Base-by-base conservation (phyloP, 2,113 vertebrate genomes). In the Oncorhynchus kisutch region DNA sequence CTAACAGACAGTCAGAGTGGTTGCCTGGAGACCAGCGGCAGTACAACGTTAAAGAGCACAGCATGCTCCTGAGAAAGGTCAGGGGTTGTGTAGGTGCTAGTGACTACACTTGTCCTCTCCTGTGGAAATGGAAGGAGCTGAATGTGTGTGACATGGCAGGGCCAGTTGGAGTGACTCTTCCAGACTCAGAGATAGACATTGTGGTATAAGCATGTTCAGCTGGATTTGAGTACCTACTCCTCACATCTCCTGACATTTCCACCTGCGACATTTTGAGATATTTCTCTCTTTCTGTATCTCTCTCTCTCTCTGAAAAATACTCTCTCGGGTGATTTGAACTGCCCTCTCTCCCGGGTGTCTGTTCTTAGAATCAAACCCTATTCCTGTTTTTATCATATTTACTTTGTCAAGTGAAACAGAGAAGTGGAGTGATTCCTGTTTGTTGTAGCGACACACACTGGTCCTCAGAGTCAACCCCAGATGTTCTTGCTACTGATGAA, bases 171-270 rank as follows among this genome's bases (percentile, higher is more conserved):
- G 16, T 7, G 4, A 68, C 14, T 34, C 31, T 34, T 12, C 29
- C 12, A 68, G 65, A 84, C 81, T 87, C 81, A 75, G 78, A 78
- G 75, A 85, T 70, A 77, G 82, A 70, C 86, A 45, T 12, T 45
- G 9, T 45, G 39, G 39, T 45, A 45, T 82, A 78, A 80, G 83
- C 87, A 86, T 83, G 72, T 45, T 45, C 72, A 71, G 14, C 81
- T 76, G 73, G 67, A 76, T 83, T 86, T 90, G 90, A 91, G 87
- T 90, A 84, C 84, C 86, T 90, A 80, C 86, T 11, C 39, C 39
- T 45, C 39, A 85, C 84, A 6, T 67, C 66, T 1, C 78, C 82
- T 82, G 85, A 88, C 90, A 86, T 88, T 88, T 89, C 70, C 80
- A 88, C 85, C 89, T 65, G 67, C 16, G 78, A 90, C 90, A 89